These are phyloP conservation scores for Diabrotica virgifera DNA, from an alignment of 1,140 invertebrate species.

Conservation along the genomic window DNA sequence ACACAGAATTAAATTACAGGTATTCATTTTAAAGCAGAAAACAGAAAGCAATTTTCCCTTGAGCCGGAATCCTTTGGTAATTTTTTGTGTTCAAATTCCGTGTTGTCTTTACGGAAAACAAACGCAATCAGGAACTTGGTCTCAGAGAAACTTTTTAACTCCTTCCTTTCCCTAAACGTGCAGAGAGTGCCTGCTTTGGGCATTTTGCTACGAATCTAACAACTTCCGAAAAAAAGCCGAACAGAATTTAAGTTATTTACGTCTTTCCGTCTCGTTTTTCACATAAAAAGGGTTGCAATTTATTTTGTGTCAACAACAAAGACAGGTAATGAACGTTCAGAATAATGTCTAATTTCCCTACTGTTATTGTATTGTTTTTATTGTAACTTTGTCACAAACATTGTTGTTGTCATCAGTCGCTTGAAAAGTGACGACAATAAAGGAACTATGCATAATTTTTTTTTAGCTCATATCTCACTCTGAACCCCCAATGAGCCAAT, in stretches of 20 bases:
- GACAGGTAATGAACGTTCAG: no score
- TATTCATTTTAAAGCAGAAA: slow-evolving; percentile 26
- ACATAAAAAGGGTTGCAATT: neutral
- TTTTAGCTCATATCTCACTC: no score
- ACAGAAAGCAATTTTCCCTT: slow-evolving; percentile 27
- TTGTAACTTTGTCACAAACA: no score
- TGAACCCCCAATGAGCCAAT: no score
- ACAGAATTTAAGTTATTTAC: slow-evolving; percentile 27
- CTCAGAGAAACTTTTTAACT: slow-evolving; percentile 26
- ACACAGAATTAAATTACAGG: slow-evolving; percentile 28
- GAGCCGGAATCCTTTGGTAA: slow-evolving; percentile 17
- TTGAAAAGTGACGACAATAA: no score
- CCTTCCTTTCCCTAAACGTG: slow-evolving; percentile 23
- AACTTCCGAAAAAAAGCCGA: slow-evolving; percentile 24
- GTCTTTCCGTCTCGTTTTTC: slow-evolving; percentile 1
- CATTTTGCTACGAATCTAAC: slow-evolving; percentile 24
- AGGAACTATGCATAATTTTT: no score
- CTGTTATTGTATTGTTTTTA: no score
- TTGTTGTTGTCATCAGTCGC: no score
- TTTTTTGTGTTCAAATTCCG: slow-evolving; percentile 18
- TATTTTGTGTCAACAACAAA: neutral
- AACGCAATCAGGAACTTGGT: slow-evolving; percentile 34
- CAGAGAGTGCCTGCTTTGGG: slow-evolving; percentile 21
- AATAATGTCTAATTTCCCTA: no score
- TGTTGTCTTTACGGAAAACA: slow-evolving; percentile 34